Percentiles rank a stretch among this genome's conserved stretches.
phyloP scores from a whole-genome alignment of 1,140 invertebrate genomes.

The Lordiphosa mommai region DNA sequence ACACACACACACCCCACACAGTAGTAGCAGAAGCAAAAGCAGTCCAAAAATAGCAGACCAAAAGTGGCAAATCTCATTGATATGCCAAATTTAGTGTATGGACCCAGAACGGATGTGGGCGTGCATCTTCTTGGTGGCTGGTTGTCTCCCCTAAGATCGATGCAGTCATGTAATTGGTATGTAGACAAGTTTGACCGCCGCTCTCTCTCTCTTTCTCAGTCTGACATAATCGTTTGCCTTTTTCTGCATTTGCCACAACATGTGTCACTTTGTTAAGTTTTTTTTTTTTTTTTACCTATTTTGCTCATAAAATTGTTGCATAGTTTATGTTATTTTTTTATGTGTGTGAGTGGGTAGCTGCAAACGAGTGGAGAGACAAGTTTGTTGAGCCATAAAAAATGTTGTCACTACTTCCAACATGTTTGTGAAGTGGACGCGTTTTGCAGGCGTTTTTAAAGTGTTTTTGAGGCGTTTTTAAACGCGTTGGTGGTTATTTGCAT shows the following conservation, averaged over 20 bases:
- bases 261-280: constrained; percentile 24
- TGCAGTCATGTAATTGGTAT: constrained; percentile 71
- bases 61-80: constrained; percentile 19
- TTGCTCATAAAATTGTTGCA: constrained; percentile 20
- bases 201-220: constrained; percentile 4
- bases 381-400: constrained; percentile 55
- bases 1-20: constrained; percentile 23
- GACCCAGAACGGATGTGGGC: constrained; percentile 33
- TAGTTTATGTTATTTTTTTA: constrained; percentile 32
- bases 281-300: constrained; percentile 29
- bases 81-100: constrained; percentile 47
- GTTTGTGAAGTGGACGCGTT: constrained; percentile 14
- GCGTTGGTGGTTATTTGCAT: constrained; percentile 1
- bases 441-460: neutral
- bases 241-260: constrained; percentile 45
- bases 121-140: constrained; percentile 26
- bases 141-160: neutral
- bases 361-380: constrained; percentile 34
- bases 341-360: constrained; percentile 28
- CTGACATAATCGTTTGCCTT: constrained; percentile 54
- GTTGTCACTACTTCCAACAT: constrained; percentile 32
- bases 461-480: neutral
- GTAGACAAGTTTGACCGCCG: constrained; percentile 60
- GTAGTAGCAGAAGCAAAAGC: constrained; percentile 14
- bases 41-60: constrained; percentile 45